Evolutionary conservation across 2,797 vertebrate species (phyloP).

Genomic region (Hydrolagus colliei): DNA sequence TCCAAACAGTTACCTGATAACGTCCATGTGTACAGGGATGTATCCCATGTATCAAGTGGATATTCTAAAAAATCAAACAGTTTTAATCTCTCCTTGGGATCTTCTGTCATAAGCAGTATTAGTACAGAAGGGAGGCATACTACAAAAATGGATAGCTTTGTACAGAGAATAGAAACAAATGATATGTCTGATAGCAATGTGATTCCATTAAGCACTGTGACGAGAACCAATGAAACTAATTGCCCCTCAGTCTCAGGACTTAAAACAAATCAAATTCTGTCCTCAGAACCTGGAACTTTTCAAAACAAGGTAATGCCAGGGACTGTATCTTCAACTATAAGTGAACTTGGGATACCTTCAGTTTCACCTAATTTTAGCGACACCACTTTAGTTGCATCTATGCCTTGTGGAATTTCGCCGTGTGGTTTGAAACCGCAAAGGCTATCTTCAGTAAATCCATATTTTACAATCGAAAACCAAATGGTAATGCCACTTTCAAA

Average conservation of each 20-base stretch:
- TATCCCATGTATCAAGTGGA: background rate
- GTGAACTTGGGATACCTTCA: background rate
- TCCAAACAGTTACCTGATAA: background rate
- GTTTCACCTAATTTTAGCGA: background rate
- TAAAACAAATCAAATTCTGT: background rate
- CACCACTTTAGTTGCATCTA: background rate
- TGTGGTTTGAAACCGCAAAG: background rate
- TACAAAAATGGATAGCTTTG: background rate
- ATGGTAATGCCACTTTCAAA: background rate
- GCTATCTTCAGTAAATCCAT: background rate
- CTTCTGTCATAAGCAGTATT: background rate
- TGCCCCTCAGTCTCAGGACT: background rate
- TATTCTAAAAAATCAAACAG: background rate
- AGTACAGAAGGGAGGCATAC: background rate
- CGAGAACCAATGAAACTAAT: background rate
- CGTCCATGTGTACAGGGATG: background rate
- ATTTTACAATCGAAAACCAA: background rate
- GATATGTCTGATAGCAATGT: no score
- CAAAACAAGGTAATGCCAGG: background rate
- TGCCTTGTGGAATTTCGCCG: background rate
- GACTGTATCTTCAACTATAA: background rate
- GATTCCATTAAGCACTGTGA: background rate
- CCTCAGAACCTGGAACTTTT: background rate
- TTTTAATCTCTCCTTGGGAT: background rate
- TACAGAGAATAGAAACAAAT: conserved; percentile 4